These are phyloP conservation scores for Laticauda laticaudata DNA, from an alignment of 2,113 vertebrate species.

Conservation along the genomic window DNA sequence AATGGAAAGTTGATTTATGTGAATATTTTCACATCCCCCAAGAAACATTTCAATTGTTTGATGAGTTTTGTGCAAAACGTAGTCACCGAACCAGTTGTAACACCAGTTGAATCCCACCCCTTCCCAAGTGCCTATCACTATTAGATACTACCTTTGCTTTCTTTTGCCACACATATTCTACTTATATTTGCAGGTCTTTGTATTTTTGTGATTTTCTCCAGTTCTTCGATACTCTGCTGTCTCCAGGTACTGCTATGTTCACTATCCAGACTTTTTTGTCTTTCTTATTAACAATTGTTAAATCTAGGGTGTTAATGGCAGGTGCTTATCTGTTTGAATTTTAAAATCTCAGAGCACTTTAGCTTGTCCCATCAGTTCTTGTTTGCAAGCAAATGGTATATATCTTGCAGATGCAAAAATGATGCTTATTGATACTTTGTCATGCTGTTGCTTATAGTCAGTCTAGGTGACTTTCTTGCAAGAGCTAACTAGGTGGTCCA, in stretches of 20 bases:
- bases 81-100: no score
- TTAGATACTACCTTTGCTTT: neutral
- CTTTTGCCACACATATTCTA: neutral
- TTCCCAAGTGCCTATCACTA: neutral
- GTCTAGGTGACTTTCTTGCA: neutral
- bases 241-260: neutral
- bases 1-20: neutral
- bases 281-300: neutral
- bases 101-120: no score
- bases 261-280: neutral
- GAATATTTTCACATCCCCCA: neutral
- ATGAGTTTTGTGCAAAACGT: neutral
- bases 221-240: neutral
- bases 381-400: neutral
- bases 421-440: neutral
- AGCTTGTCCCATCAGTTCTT: neutral
- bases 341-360: neutral
- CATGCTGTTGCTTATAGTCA: neutral
- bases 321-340: neutral
- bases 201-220: neutral
- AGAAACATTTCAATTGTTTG: neutral
- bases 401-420: neutral
- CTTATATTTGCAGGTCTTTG: neutral
- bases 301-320: neutral
- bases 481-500: neutral